phyloP scores from a whole-genome alignment of 2,888 invertebrate genomes.

The Plemyria rubiginata region DNA sequence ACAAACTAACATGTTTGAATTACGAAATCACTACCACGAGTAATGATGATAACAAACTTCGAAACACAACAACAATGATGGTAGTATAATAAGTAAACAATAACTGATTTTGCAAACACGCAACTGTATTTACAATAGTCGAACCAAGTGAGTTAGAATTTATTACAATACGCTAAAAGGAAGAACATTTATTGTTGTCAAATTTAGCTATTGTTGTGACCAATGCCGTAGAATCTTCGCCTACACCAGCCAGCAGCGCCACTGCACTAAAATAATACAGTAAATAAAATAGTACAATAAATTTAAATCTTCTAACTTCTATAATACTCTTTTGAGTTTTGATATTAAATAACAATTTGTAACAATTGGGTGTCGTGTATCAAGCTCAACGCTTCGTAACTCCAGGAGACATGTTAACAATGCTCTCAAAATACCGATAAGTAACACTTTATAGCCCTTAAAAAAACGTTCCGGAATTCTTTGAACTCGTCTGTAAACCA shows the following conservation, averaged over 20 bases:
- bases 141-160: not conserved
- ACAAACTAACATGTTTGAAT: constrained; percentile 13
- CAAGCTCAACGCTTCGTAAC: constrained; percentile 26
- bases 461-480: constrained; percentile 17
- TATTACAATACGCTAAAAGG: no score
- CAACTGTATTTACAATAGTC: constrained; percentile 17
- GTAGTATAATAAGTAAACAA: constrained; percentile 28
- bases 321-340: constrained; percentile 6
- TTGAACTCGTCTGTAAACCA: constrained; percentile 9
- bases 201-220: no score
- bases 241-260: no score
- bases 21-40: constrained; percentile 6
- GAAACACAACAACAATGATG: constrained; percentile 28
- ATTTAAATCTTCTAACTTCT: not conserved
- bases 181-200: constrained; percentile 3
- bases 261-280: not conserved
- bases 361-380: constrained; percentile 20
- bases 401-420: constrained; percentile 21
- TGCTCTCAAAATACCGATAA: constrained; percentile 28
- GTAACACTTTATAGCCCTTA: constrained; percentile 27
- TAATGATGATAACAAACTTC: constrained; percentile 43
- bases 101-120: constrained; percentile 21
- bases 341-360: constrained; percentile 13
- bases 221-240: not conserved
- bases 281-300: constrained; percentile 16